Percentiles rank a stretch among this genome's conserved stretches.
Evolutionary conservation across 2,797 vertebrate species (phyloP).

Genomic region (Pteropus rufus): DNA sequence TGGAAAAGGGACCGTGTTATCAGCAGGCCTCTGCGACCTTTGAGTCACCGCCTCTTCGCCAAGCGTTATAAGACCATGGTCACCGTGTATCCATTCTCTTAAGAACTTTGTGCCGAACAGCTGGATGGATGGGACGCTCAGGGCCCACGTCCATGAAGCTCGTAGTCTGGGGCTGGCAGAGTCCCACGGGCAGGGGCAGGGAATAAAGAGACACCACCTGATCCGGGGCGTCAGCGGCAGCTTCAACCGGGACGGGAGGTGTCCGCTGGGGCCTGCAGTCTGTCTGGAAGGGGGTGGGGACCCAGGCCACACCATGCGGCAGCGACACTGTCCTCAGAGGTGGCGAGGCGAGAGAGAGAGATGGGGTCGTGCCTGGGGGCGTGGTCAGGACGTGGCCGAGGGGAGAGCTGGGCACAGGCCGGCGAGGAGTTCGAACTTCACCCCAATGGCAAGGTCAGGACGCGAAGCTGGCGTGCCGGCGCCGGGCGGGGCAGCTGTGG

Average conservation of each 20-base stretch:
- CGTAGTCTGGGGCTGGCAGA: neutral
- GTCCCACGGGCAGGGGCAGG: neutral
- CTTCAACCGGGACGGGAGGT: accelerated
- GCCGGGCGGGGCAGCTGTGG: too few species aligned
- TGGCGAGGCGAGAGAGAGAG: neutral
- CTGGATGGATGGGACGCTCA: neutral
- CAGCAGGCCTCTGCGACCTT: too few species aligned
- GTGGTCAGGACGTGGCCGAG: accelerated
- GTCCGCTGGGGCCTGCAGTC: neutral
- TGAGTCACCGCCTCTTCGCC: neutral
- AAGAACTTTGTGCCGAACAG: neutral
- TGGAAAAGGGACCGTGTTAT: neutral
- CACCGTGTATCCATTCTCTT: neutral
- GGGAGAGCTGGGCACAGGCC: too few species aligned
- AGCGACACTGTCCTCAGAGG: accelerated
- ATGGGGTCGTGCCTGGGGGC: neutral
- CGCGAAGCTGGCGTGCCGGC: accelerated
- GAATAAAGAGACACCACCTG: neutral
- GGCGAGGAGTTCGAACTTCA: neutral
- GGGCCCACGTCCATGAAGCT: neutral
- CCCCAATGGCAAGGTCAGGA: neutral
- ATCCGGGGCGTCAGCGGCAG: neutral
- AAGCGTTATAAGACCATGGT: neutral
- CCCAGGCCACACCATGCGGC: neutral
- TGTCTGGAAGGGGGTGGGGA: neutral